Base-by-base conservation (phyloP, 2,797 vertebrate genomes). In the Brachymystax lenok region DNA sequence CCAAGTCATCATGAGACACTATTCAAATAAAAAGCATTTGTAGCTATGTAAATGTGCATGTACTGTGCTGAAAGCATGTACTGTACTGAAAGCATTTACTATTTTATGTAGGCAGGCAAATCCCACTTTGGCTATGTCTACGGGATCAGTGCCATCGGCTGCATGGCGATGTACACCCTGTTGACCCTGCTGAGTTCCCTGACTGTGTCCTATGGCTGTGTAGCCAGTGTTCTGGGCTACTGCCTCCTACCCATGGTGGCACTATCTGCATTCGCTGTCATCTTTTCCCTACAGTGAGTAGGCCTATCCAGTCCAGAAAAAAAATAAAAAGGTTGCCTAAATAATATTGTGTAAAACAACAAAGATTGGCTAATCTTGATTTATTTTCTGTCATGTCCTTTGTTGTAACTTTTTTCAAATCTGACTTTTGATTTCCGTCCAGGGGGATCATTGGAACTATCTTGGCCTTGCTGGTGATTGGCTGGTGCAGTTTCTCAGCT, bases 91-190 rank as follows among this genome's bases (percentile, higher is more conserved):
- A 35, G 16, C 14, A 30, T 68, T 68, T 33, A 33, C 12, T 27
- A 1, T 28, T 12, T 24, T 35, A 19, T 56, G 1, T 79, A 99
- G 98, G 95, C 96, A 17, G 98, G 98, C 68, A 99, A 99, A 87
- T 97, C 99, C 89, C 98, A 99, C 87, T 99, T 99, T 71, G 97
- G 98, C 35, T 99, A 99, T 0, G 96, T 99, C 73, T 99, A 99
- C 1, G 97, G 98, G 0, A 99, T 99, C 90, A 99, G 98, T 81
- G 96, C 96, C 21, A 98, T 99, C 7, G 98, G 98, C 73, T 99
- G 98, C 79, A 86, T 99, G 28, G 98, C 94, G 78, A 97, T 99
- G 94, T 99, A 97, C 88, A 98, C 96, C 82, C 95, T 99, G 40
- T 96, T 99, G 75, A 99, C 98, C 92, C 92, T 99, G 7, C 99